These are phyloP conservation scores for Drosophila fulvimacula DNA, from an alignment of 2,888 invertebrate genomes.

Conservation along the genomic window DNA sequence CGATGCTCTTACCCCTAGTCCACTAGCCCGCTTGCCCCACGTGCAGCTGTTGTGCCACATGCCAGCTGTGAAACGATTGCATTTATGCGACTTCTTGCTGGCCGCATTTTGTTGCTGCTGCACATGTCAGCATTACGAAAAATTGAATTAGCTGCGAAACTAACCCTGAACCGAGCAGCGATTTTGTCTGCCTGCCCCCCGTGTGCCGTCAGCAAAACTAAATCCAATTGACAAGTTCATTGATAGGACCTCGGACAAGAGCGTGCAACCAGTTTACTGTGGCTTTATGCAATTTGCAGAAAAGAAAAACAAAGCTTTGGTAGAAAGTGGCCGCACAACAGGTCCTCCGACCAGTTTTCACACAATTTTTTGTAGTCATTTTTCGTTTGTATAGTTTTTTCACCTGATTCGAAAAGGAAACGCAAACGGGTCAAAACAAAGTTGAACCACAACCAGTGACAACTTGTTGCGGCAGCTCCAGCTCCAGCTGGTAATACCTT, in stretches of 20 bases:
- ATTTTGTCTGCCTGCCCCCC: conserved; percentile 39
- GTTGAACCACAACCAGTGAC: conserved; percentile 34
- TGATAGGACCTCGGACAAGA: conserved; percentile 53
- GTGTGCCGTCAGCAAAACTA: conserved; percentile 48
- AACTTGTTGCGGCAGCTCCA: conserved; percentile 51
- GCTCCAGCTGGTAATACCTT: conserved; percentile 29
- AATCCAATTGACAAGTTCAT: conserved; percentile 77
- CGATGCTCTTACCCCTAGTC: conserved; percentile 3
- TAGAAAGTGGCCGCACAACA: conserved; percentile 66
- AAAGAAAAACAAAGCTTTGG: conserved; percentile 31
- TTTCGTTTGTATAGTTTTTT: conserved; percentile 49
- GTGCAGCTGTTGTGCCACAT: conserved; percentile 23
- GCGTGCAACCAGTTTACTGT: conserved; percentile 50
- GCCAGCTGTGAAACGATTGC: conserved; percentile 40
- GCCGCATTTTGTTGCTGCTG: conserved; percentile 67
- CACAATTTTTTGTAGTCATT: conserved; percentile 58
- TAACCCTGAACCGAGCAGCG: conserved; percentile 72
- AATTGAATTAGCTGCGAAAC: conserved; percentile 71
- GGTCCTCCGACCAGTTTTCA: conserved; percentile 72
- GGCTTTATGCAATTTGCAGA: conserved; percentile 59
- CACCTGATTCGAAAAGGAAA: conserved; percentile 75
- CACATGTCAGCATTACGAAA: conserved; percentile 53
- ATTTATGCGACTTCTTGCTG: conserved; percentile 75
- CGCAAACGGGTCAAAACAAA: conserved; percentile 63
- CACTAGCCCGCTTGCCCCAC: neutral